Base-by-base conservation (phyloP, 2,113 vertebrate genomes). In the Candoia aspera region DNA sequence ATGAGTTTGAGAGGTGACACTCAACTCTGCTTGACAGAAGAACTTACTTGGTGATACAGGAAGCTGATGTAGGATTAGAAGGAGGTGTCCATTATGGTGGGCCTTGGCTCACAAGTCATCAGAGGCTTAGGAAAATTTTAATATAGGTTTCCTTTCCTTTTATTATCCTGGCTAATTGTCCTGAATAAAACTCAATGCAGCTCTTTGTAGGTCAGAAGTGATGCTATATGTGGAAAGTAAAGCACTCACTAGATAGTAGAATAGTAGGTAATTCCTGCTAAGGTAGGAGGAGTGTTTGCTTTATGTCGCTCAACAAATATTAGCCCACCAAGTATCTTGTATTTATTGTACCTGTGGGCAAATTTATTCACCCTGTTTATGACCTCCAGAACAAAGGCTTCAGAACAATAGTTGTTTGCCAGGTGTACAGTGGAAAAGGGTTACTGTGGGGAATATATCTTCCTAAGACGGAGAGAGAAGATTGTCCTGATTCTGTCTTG, bases 241-340 rank as follows among this genome's bases (percentile, higher is more conserved):
- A 95, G 4, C 37, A 79, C 88, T 6, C 5, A 87, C 87, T 83
- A n/a, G 87, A 33, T 89, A 58, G 73, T 42, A 79, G 73, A 42
- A 79, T 42, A 88, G 58, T 6, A 2, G 53, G 62, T 85, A 33
- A 3, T 85, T 2, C 57, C 79, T 87, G 62, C 46, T 23, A 2
- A 62, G 29, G 17, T 91, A 91, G 88, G 59, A 91, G 88, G 59
- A 92, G 11, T 87, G 2, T 37, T 90, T 93, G 17, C 42, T 55
- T 90, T n/a, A 55, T 83, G 57, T 2, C 33, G 42, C 49, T 85
- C 55, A 89, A 91, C 64, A 93, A 93, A 96, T 33, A 91, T 90
- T 29, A 1, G 0, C 0, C 88, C 91, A 93, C 37, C 42, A 88
- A 90, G 64, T 87, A 58, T 85, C n/a, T 87, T 83, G 55, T 93